phyloP scores from a whole-genome alignment of 2,888 invertebrate species.

The Agrochola litura region DNA sequence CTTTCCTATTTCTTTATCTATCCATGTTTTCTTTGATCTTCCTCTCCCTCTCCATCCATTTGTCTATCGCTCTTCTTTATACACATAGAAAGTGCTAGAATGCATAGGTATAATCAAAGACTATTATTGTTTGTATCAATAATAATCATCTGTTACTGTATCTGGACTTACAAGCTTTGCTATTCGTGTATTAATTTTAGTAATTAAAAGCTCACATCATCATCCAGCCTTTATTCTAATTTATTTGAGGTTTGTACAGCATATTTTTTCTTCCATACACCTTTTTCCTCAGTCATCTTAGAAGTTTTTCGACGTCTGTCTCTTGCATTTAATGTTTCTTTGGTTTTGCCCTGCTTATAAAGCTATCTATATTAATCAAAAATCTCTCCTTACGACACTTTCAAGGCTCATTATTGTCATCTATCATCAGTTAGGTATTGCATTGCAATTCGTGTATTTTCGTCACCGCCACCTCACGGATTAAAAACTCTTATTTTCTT shows the following conservation, averaged over 20 bases:
- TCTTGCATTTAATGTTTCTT: neutral
- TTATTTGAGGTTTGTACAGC: neutral
- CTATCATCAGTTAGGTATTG: neutral
- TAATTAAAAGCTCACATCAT: neutral
- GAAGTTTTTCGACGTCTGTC: neutral
- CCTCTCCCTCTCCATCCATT: neutral
- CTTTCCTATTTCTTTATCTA: accelerated
- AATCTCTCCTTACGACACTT: neutral
- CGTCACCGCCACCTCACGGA: neutral
- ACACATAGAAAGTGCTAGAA: neutral
- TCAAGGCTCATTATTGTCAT: neutral
- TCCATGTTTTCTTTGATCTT: neutral
- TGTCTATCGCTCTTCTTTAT: neutral
- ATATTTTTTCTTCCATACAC: neutral
- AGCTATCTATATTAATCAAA: neutral
- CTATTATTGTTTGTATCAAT: neutral
- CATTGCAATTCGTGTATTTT: neutral
- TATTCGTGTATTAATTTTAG: neutral
- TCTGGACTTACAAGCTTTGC: neutral
- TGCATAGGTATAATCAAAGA: neutral
- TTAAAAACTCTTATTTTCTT: constrained; percentile 55
- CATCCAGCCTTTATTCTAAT: neutral
- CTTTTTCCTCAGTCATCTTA: too few relatives aligned
- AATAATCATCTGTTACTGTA: neutral
- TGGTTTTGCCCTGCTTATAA: too few relatives aligned